phyloP scores from a whole-genome alignment of 1,140 invertebrate genomes.

The Eurosta solidaginis region DNA sequence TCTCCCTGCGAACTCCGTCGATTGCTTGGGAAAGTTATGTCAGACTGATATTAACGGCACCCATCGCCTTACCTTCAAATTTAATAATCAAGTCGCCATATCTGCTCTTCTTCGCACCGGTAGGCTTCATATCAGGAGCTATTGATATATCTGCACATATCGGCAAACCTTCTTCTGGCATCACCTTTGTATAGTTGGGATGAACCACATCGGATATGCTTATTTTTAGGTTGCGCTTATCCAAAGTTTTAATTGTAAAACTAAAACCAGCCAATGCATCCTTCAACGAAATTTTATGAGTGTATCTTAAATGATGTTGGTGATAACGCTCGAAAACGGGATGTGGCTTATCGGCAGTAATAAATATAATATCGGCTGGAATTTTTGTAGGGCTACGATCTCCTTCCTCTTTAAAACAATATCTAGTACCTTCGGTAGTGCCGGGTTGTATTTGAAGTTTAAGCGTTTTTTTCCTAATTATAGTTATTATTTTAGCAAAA shows the following conservation, averaged over 20 bases:
- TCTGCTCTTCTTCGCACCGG: conserved; percentile 36
- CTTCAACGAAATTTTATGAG: conserved; percentile 64
- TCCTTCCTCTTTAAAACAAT: conserved; percentile 76
- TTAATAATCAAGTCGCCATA: conserved; percentile 53
- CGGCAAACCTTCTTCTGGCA: conserved; percentile 70
- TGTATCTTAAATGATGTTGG: conserved; percentile 68
- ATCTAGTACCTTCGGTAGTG: conserved; percentile 69
- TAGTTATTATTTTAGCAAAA: background rate
- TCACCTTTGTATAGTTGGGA: conserved; percentile 66
- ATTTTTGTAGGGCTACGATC: conserved; percentile 79
- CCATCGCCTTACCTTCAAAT: conserved; percentile 47
- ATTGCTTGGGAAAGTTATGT: too few relatives aligned
- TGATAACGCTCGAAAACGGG: conserved; percentile 73
- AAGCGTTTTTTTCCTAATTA: conserved; percentile 73
- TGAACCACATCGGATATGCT: conserved; percentile 72
- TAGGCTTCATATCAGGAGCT: conserved; percentile 40
- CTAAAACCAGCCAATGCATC: conserved; percentile 71
- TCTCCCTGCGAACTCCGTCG: too few relatives aligned
- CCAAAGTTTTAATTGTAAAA: conserved; percentile 69
- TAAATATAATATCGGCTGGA: conserved; percentile 84
- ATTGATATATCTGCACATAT: conserved; percentile 52
- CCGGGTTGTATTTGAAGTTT: conserved; percentile 80
- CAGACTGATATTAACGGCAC: too few relatives aligned
- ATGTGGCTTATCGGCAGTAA: conserved; percentile 81
- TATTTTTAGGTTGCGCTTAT: conserved; percentile 69